These are phyloP conservation scores for Halesus radiatus DNA, from an alignment of 1,140 invertebrate genomes.

Conservation along the genomic window DNA sequence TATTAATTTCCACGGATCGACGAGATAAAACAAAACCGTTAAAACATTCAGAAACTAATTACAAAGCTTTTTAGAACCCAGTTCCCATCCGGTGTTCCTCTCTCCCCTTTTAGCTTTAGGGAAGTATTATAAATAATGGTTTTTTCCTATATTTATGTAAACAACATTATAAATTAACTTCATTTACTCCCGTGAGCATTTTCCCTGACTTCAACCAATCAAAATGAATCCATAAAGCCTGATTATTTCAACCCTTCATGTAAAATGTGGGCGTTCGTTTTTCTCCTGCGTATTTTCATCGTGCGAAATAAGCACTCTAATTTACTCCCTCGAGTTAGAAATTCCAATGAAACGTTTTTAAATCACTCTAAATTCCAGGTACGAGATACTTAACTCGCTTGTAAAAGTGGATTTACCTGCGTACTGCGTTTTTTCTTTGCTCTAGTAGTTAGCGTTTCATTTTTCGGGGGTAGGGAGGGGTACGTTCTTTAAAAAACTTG, in stretches of 20 bases:
- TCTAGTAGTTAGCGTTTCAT: too few relatives aligned
- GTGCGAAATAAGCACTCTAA: not conserved
- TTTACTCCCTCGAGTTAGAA: too few relatives aligned
- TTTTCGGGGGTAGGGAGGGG: not conserved
- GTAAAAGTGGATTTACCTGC: too few relatives aligned
- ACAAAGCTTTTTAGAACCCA: not conserved
- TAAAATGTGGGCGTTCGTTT: too few relatives aligned
- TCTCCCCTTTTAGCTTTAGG: conserved; percentile 4
- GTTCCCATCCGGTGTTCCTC: not conserved
- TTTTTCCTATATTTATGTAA: conserved; percentile 42
- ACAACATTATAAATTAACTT: conserved; percentile 38
- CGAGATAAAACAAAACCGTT: too few relatives aligned
- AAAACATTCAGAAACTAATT: not conserved
- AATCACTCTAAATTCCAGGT: too few relatives aligned
- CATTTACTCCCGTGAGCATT: not conserved
- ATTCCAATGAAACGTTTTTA: too few relatives aligned
- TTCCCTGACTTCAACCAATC: not conserved
- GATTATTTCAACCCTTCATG: too few relatives aligned
- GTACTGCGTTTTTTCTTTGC: too few relatives aligned
- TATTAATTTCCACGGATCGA: too few relatives aligned
- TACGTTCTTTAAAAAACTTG: not conserved
- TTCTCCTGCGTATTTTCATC: too few relatives aligned
- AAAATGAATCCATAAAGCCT: not conserved
- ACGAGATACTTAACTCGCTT: too few relatives aligned
- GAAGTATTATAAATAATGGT: conserved; percentile 22